These are phyloP conservation scores for Leucoraja ocellata DNA, from an alignment of 2,797 vertebrate species.

Conservation along the genomic window DNA sequence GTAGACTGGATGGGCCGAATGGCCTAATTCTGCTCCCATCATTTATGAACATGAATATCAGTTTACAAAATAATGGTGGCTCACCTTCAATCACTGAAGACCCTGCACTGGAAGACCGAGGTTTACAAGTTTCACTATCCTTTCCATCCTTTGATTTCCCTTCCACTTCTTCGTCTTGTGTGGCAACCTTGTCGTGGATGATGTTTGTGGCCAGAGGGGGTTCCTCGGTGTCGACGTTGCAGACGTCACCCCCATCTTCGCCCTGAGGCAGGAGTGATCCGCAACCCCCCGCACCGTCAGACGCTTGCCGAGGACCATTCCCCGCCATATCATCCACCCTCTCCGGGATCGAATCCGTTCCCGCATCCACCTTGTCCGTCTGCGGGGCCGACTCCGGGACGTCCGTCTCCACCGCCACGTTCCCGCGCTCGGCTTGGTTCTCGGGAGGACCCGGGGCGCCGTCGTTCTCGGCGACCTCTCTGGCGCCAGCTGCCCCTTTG, in stretches of 20 bases:
- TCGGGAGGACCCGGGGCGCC: background rate
- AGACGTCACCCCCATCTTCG: background rate
- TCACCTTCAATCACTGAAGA: slow-evolving; percentile 19
- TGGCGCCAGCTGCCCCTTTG: background rate
- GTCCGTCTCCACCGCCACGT: background rate
- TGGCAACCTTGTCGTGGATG: too few relatives aligned
- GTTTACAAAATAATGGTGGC: background rate
- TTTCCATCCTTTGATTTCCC: background rate
- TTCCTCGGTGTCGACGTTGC: background rate
- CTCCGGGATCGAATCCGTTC: background rate
- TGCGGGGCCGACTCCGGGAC: background rate
- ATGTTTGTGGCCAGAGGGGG: background rate
- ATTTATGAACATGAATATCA: background rate
- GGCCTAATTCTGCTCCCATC: too few relatives aligned
- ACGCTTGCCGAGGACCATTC: background rate
- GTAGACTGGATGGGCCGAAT: too few relatives aligned
- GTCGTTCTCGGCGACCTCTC: background rate
- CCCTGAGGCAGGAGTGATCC: background rate
- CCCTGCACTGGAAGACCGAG: background rate
- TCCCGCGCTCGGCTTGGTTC: background rate
- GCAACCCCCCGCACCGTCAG: background rate
- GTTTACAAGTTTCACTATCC: background rate
- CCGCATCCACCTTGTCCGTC: too few relatives aligned
- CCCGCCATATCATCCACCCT: background rate
- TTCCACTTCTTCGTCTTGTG: background rate